Evolutionary conservation across 2,113 vertebrate species (phyloP).

Genomic region (Mixornis gularis): DNA sequence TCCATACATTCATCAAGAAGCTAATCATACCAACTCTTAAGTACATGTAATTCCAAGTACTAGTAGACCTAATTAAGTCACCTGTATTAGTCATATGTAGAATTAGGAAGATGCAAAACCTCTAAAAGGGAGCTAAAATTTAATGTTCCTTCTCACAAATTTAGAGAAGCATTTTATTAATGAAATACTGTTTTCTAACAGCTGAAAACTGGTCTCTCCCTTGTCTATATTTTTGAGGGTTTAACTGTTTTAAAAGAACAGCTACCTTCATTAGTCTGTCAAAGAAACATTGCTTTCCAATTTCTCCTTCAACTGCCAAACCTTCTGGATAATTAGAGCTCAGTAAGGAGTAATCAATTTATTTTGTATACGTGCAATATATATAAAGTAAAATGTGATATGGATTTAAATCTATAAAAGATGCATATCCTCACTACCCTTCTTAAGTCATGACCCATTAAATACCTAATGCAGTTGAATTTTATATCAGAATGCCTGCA

Average conservation of each 20-base stretch:
- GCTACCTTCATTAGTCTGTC: neutral
- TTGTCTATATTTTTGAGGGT: neutral
- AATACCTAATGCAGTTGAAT: neutral
- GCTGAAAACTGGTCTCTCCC: neutral
- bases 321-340: neutral
- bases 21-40: neutral
- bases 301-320: neutral
- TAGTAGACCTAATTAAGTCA: neutral
- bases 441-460: neutral
- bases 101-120: neutral
- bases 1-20: neutral
- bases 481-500: neutral
- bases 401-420: neutral
- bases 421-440: neutral
- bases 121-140: neutral
- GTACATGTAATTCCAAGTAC: neutral
- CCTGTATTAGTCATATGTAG: neutral
- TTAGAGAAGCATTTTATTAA: neutral
- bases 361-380: neutral
- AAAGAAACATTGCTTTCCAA: neutral
- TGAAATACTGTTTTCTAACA: neutral
- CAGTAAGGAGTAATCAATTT: neutral
- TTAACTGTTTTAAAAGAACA: neutral
- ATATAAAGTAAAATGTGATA: neutral
- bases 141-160: neutral